phyloP scores from a whole-genome alignment of 1,140 invertebrate genomes.

The Drosophila parvula region DNA sequence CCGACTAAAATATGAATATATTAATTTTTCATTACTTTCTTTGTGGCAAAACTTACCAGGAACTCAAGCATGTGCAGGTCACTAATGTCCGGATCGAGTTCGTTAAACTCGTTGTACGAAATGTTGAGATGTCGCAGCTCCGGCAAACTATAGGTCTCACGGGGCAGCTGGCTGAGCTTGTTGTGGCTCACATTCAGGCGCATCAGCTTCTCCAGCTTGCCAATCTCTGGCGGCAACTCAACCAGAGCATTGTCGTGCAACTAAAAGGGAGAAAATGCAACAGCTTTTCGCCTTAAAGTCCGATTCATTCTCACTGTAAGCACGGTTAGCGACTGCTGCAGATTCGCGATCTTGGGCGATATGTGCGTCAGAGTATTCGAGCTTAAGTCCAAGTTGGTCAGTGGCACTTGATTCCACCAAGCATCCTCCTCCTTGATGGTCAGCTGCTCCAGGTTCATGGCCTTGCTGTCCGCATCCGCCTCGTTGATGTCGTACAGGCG shows the following conservation, averaged over 20 bases:
- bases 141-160: slow-evolving; percentile 87
- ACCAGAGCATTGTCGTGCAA: slow-evolving; percentile 92
- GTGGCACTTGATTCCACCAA: slow-evolving; percentile 94
- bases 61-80: slow-evolving; percentile 90
- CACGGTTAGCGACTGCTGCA: slow-evolving; percentile 88
- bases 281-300: too few relatives aligned
- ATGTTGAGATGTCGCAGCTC: slow-evolving; percentile 89
- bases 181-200: slow-evolving; percentile 93
- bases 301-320: slow-evolving; percentile 86
- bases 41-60: slow-evolving; percentile 85
- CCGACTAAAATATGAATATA: too few relatives aligned
- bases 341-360: slow-evolving; percentile 88
- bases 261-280: slow-evolving; percentile 78
- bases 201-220: slow-evolving; percentile 89
- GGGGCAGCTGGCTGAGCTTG: slow-evolving; percentile 87
- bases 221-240: slow-evolving; percentile 90
- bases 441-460: slow-evolving; percentile 87
- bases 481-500: slow-evolving; percentile 93
- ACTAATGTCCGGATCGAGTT: slow-evolving; percentile 87
- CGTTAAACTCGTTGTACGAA: slow-evolving; percentile 88
- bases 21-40: too few relatives aligned
- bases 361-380: slow-evolving; percentile 90
- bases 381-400: slow-evolving; percentile 92
- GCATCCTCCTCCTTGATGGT: slow-evolving; percentile 86
- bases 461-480: slow-evolving; percentile 87